Conservation (phyloP, 2,797 vertebrate genomes). For the Artibeus jamaicensis region DNA sequence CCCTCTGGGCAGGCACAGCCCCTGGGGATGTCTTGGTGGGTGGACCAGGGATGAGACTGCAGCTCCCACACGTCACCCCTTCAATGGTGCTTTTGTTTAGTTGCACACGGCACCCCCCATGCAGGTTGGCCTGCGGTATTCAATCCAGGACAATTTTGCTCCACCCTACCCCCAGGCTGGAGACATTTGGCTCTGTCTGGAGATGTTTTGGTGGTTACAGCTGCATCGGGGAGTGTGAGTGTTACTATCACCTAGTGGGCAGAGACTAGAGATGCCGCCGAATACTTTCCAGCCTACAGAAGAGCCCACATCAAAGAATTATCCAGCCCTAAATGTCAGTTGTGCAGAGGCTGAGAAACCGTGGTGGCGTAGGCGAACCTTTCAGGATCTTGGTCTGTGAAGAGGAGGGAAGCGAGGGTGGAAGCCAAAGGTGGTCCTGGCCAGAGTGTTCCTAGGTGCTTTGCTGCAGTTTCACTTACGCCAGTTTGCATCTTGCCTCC, state of each 20-base stretch:
- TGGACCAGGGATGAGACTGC: neutral
- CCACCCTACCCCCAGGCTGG: neutral
- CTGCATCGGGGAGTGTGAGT: neutral
- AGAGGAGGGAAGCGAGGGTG: neutral
- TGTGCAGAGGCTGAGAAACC: neutral
- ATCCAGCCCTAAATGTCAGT: neutral
- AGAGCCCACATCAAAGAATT: too few species aligned
- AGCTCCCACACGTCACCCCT: neutral
- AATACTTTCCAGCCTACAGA: neutral
- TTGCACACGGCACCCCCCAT: neutral
- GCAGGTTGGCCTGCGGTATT: neutral
- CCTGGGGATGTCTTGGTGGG: neutral
- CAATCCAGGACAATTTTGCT: neutral
- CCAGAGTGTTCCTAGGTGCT: neutral
- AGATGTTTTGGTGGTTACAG: neutral
- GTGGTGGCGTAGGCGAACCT: neutral
- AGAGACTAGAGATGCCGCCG: neutral
- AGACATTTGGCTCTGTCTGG: neutral
- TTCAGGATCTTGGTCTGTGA: neutral
- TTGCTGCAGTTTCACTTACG: neutral
- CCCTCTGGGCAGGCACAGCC: neutral
- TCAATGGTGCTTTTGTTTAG: neutral
- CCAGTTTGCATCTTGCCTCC: neutral
- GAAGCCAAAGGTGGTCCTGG: neutral
- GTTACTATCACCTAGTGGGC: neutral